These are phyloP conservation scores for Embidobia sp. DNA, from an alignment of 2,888 invertebrate genomes.

Conservation along the genomic window DNA sequence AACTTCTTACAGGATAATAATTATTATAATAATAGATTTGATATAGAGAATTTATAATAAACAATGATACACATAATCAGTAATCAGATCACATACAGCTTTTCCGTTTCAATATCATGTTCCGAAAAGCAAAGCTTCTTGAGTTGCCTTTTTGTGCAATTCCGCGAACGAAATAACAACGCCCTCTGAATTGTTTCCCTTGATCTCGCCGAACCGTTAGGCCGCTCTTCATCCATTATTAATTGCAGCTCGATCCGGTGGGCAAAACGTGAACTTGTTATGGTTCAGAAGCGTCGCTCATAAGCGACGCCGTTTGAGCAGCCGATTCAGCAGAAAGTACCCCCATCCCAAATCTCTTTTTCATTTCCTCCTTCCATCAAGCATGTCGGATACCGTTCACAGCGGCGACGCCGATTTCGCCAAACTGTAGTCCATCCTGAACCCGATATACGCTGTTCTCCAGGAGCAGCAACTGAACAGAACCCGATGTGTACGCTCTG, in stretches of 20 bases:
- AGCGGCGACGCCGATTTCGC: slow-evolving; percentile 40
- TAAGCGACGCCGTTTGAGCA: slow-evolving; percentile 21
- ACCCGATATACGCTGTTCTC: slow-evolving; percentile 62
- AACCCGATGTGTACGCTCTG: slow-evolving; percentile 68
- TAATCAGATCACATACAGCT: too few relatives aligned
- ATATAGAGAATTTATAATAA: too few relatives aligned
- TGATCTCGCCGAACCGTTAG: slow-evolving; percentile 15
- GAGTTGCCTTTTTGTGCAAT: too few relatives aligned
- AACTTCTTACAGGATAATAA: too few relatives aligned
- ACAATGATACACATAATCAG: too few relatives aligned
- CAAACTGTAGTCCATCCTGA: slow-evolving; percentile 69
- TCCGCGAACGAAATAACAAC: too few relatives aligned
- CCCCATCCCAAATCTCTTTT: slow-evolving; percentile 17
- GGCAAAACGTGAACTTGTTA: slow-evolving; percentile 37
- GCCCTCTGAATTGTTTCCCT: too few relatives aligned
- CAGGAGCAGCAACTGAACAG: slow-evolving; percentile 43
- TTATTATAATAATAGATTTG: too few relatives aligned
- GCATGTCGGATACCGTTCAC: slow-evolving; percentile 19
- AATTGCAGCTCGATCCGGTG: slow-evolving; percentile 49
- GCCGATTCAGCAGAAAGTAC: slow-evolving; percentile 25
- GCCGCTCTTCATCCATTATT: slow-evolving; percentile 26
- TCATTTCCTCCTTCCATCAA: slow-evolving; percentile 36
- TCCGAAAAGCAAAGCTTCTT: too few relatives aligned
- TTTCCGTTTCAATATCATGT: too few relatives aligned
- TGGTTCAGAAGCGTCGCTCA: slow-evolving; percentile 15